Percentiles rank a stretch among this genome's conserved stretches.
These are phyloP conservation scores for Gambusia holbrooki DNA, from an alignment of 2,113 vertebrate genomes.

Conservation along the genomic window DNA sequence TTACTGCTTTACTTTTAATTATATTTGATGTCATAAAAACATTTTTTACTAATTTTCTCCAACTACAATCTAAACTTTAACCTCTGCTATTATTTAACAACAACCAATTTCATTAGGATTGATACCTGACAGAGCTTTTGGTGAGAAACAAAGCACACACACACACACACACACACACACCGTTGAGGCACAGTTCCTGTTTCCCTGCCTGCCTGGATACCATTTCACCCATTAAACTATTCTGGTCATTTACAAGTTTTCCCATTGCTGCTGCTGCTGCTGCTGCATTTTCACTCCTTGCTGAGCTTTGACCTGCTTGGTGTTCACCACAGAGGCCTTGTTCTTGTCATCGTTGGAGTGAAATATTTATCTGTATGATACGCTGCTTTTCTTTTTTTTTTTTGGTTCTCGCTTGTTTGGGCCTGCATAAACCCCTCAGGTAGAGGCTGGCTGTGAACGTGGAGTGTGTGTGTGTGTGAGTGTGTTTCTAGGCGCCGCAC, in stretches of 20 bases:
- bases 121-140: neutral
- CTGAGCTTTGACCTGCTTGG: neutral
- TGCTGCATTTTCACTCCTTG: no score
- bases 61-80: neutral
- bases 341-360: neutral
- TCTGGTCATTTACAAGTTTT: slow-evolving; percentile 43
- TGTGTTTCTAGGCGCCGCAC: neutral
- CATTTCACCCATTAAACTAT: slow-evolving; percentile 49
- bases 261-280: neutral
- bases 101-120: neutral
- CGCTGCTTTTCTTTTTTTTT: neutral
- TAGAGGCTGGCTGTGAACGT: slow-evolving; percentile 61
- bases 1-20: neutral
- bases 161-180: neutral
- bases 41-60: neutral
- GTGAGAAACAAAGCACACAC: neutral
- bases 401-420: neutral
- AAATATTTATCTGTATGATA: neutral
- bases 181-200: slow-evolving; percentile 6
- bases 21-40: neutral
- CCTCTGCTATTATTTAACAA: neutral
- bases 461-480: slow-evolving; percentile 22
- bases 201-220: slow-evolving; percentile 28
- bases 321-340: neutral
- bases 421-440: slow-evolving; percentile 56